Evolutionary conservation across 1,140 invertebrate species (phyloP), one percentile per base, ranked within the genome.

Genomic region (Octopus sinensis): DNA sequence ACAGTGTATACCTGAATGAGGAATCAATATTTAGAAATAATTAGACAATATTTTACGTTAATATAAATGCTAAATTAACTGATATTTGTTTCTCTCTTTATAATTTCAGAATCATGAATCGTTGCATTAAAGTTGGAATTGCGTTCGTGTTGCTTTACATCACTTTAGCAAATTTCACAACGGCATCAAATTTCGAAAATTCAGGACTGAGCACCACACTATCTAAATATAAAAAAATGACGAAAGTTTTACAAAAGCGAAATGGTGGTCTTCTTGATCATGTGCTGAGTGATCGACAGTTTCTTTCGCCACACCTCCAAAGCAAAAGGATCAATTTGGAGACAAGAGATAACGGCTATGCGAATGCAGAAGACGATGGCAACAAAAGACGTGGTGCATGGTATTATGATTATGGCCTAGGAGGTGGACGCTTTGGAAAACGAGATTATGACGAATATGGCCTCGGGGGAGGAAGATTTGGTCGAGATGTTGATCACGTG

Each of bases 381-480:
- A 84, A 82, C 23, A 89, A 89, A 77, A 83, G 88, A 6, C 86
- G 88, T 81, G 88, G 88, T 10, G 83, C 80, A 0, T 89, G 88
- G 88, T 86, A 86, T 79, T 86, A 85, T 79, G 88, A 89, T 79
- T 89, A 89, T 78, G 88, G 88, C 7, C 84, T 89, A 0, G 88
- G 88, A 17, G 88, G 88, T 4, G 88, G 88, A 0, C 76, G 88
- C n/a, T 89, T 88, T 79, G 88, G 88, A 54, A 89, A 89, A 84
- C 81, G 88, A 43, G 82, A 81, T n/a, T 86, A 83, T 54, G 85
- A 81, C 13, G 87, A 88, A 71, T 89, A 88, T 83, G 85, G 85
- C 43, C 83, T 87, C 17, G 87, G 87, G 7, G 87, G 87, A 6
- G 86, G 87, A 7, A 82, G 87, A 78, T 87, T 88, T 73, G 88